Conservation (phyloP, 1,140 invertebrate species). For the Camponotus vicinus region DNA sequence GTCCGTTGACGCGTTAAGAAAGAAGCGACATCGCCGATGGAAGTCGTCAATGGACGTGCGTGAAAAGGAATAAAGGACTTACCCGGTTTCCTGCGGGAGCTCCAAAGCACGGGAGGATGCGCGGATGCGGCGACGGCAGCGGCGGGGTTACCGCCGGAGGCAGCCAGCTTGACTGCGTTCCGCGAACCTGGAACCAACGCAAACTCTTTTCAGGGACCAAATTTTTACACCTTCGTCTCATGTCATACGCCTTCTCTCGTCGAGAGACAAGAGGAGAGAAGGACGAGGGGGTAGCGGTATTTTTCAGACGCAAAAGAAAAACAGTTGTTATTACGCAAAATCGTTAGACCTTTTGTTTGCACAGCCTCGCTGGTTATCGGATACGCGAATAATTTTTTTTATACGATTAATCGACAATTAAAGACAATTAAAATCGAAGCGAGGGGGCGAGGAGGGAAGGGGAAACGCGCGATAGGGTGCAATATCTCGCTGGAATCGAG, state of each 20-base stretch:
- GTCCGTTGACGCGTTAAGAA: conserved; percentile 93
- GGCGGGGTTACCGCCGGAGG: conserved; percentile 88
- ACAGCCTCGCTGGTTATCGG: neutral
- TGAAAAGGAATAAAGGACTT: conserved; percentile 83
- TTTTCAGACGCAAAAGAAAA: neutral
- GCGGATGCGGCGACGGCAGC: conserved; percentile 85
- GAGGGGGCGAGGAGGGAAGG: neutral
- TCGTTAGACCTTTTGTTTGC: neutral
- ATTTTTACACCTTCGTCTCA: neutral
- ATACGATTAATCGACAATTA: no score
- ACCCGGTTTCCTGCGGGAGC: conserved; percentile 91
- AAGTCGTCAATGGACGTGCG: conserved; percentile 87
- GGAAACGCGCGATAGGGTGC: conserved; percentile 7
- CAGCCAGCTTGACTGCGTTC: conserved; percentile 89
- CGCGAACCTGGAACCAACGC: conserved; percentile 83
- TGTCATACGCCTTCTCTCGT: no score
- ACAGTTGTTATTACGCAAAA: neutral
- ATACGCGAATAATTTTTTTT: no score
- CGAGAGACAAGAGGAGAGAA: no score
- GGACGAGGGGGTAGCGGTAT: no score
- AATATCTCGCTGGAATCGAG: conserved; percentile 42
- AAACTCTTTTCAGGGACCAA: neutral
- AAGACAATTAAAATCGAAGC: no score
- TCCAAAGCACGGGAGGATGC: conserved; percentile 92
- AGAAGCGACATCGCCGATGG: conserved; percentile 93